Base-by-base conservation (phyloP, 1,140 invertebrate genomes). In the Aphaenogaster rudis region DNA sequence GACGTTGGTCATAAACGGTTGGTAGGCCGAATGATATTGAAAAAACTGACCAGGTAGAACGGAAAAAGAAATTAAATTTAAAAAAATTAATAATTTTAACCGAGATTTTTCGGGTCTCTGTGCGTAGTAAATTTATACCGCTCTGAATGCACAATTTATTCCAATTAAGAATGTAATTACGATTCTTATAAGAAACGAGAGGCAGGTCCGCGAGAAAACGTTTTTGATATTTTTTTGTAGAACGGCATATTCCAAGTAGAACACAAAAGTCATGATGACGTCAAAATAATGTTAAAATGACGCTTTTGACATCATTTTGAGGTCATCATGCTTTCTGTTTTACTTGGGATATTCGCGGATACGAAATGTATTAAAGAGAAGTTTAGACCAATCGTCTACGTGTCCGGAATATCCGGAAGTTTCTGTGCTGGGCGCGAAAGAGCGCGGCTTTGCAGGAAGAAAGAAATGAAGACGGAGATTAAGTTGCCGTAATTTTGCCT, bases 401-500 rank as follows among this genome's bases (percentile, higher is more conserved):
- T 90, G 85, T 87, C 36, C 45, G 48, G 85, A 90, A 79, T 90
- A 71, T 21, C 28, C 17, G 8, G 9, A 17, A 50, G 36, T 17
- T 57, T 45, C 11, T 57, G 21, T 7, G 11, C 4, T 11, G 15
- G 15, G n/a, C 36, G 13, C 52, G 11, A 21, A 28, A 72, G 61
- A 17, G 11, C 33, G 54, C 57, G 36, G 21, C 9, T 28, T 28
- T 67, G 13, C 13, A 48, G 57, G n/a, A 74, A 39, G 42, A 88
- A 82, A 50, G 74, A 57, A 66, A 67, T 45, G 45, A 88, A 88
- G 91, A 92, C 82, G 81, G 88, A 87, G 91, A 92, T 92, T 90
- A 91, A 93, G 89, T 90, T 81, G 69, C 88, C 69, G 86, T 88
- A 90, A 91, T 91, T 92, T 86, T 82, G 28, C 45, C 61, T 85